Conservation (phyloP, 2,113 vertebrate species). For the Prunella himalayana region DNA sequence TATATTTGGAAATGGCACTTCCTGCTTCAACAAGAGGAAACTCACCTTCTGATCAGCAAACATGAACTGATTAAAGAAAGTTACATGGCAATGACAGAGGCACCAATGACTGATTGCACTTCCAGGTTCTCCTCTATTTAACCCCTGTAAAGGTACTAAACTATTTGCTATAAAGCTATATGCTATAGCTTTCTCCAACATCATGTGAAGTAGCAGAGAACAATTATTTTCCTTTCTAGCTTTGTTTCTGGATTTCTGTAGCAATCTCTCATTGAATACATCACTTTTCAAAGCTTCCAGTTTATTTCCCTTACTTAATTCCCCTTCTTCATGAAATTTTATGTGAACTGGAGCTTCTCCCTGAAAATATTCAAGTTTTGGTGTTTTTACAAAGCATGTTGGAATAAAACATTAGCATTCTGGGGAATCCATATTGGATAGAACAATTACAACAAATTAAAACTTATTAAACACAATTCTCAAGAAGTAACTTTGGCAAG, state of each 20-base stretch:
- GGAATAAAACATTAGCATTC: not conserved
- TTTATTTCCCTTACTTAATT: not conserved
- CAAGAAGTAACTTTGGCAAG: not conserved
- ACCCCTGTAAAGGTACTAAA: not conserved
- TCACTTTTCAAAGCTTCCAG: not conserved
- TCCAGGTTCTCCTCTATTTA: not conserved
- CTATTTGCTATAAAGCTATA: too few species aligned
- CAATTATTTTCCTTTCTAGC: not conserved
- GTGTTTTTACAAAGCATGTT: not conserved
- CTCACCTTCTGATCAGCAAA: not conserved
- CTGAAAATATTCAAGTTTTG: not conserved
- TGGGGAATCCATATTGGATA: not conserved
- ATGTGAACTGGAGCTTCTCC: not conserved
- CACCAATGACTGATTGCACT: not conserved
- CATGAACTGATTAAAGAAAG: not conserved
- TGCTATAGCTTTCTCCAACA: not conserved
- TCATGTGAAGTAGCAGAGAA: not conserved
- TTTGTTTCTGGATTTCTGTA: not conserved
- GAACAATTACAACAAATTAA: not conserved
- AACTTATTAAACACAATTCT: not conserved
- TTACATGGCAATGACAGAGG: not conserved
- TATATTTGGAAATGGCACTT: not conserved
- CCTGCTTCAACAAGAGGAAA: not conserved
- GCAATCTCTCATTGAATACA: not conserved
- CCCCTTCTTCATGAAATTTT: not conserved